These are phyloP conservation scores for Dolichomitus sp. DNA, from an alignment of 2,888 invertebrate species.

Conservation along the genomic window DNA sequence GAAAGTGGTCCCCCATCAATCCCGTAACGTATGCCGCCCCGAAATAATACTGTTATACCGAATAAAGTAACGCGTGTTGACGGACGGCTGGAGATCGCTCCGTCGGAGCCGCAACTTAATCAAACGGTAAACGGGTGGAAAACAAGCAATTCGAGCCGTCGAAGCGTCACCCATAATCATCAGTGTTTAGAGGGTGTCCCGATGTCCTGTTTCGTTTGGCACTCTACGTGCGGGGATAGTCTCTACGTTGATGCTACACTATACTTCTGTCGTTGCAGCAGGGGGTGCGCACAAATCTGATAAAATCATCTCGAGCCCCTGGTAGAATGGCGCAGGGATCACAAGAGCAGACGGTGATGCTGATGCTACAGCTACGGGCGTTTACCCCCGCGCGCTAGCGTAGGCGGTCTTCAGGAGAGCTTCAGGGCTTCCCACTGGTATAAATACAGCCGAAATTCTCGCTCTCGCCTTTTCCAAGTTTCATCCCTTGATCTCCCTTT, in stretches of 20 bases:
- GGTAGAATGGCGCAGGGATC: conserved; percentile 47
- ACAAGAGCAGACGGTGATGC: conserved; percentile 47
- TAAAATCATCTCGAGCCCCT: conserved; percentile 84
- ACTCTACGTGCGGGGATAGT: conserved; percentile 43
- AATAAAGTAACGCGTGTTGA: conserved; percentile 40
- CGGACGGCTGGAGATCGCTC: conserved; percentile 46
- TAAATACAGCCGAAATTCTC: conserved; percentile 60
- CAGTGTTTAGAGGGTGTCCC: conserved; percentile 52
- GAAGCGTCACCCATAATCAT: conserved; percentile 70
- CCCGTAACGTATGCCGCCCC: conserved; percentile 23
- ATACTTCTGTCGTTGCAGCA: conserved; percentile 67
- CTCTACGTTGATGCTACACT: conserved; percentile 12
- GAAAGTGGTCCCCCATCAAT: conserved; percentile 27
- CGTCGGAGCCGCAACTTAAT: conserved; percentile 79
- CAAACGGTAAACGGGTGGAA: conserved; percentile 85
- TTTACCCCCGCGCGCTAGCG: conserved; percentile 54
- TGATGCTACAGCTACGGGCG: conserved; percentile 36
- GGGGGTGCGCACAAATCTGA: conserved; percentile 82
- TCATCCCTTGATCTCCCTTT: conserved; percentile 76
- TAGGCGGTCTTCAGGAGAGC: conserved; percentile 53
- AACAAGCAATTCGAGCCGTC: conserved; percentile 83
- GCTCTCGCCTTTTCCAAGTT: conserved; percentile 71
- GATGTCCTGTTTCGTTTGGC: conserved; percentile 59
- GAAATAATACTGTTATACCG: conserved; percentile 31
- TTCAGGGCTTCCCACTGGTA: conserved; percentile 50